Base-by-base conservation (phyloP, 1,140 invertebrate species). In the Zaprionus taronus region DNA sequence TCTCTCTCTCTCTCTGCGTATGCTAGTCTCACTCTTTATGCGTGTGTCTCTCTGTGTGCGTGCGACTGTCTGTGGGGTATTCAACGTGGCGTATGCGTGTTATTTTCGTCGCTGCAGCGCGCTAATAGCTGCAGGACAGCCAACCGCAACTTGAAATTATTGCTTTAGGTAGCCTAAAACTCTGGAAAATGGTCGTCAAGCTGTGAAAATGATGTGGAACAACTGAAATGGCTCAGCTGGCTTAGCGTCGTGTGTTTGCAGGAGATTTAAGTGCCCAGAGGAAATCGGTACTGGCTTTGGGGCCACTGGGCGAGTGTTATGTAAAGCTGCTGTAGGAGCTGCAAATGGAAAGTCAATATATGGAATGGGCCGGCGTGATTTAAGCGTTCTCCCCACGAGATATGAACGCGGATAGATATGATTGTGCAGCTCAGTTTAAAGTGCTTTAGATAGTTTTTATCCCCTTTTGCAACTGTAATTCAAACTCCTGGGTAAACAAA, bases 61-160 rank as follows among this genome's bases (percentile, higher is more conserved):
- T n/a, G 28, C 57, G 41, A 47, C 14, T 44, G 17, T 20, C 20
- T 47, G n/a, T 74, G 56, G 44, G 66, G 57, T 53, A 49, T 47
- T 41, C 38, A 69, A 69, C 65, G 47, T 47, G 51, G 57, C 57
- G 72, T 53, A 74, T 74, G 65, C 72, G 72, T 69, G 65, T 55
- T 74, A 51, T 69, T 68, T 47, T 51, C 17, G 56, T 31, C 14
- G 71, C 51, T 49, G 24, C n/a, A 3, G 12, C 53, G 20, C 28
- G 22, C 66, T 69, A 61, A 61, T 69, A 60, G 57, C 65, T 66
- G 34, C 47, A 73, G 65, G 71, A 73, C 67, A 58, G 47, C 31
- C 24, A 47, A 56, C 61, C 31, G 36, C 36, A 20, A 15, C 17
- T 47, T 36, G 17, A 57, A 49, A 67, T 67, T 53, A 61, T 60